Evolutionary conservation across 2,113 vertebrate genomes (phyloP), one percentile per base, ranked within the genome.

Genomic region (Scopus umbretta): DNA sequence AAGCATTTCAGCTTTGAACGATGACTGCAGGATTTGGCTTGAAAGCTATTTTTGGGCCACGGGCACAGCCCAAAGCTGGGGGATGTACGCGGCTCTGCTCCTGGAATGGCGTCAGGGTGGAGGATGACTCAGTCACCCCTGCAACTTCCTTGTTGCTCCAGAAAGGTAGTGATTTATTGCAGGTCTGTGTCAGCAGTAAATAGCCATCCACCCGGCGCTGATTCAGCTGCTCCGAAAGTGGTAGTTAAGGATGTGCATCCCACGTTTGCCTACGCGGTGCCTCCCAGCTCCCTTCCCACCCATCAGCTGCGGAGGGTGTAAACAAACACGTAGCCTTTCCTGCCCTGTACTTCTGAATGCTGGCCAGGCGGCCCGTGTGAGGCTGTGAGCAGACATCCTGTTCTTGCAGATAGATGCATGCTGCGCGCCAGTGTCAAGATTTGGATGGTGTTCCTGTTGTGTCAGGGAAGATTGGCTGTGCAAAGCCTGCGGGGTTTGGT

Each of bases 121-220:
- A 88, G 87, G 83, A 91, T 97, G 96, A 95, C 87, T 97, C 30
- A 95, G 86, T 95, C 92, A 55, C 36, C 72, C 67, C 63, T 70
- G 84, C 67, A 49, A 22, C 84, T 95, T 95, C 86, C 88, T 80
- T 4, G 4, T 80, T 56, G 81, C 86, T 94, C 80, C 89, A 58
- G 84, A 42, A 42, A 83, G 89, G 78, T 73, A 40, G 71, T 82
- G 82, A 91, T 94, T 95, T 86, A 71, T 17, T 22, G 63, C 89
- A 38, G 71, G 32, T n/a, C 91, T 81, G 84, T 94, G 96, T 94
- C 91, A 96, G 94, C 95, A 92, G 34, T 53, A 63, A 73, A 42
- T 23, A 34, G 19, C 75, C 11, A 6, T 80, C 75, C 82, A 8
- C 80, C 86, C 22, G 2, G 34, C 0, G 72, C 96, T 93, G 95